Evolutionary conservation across 2,113 vertebrate genomes (phyloP).

Genomic region (Rhabdornis inornatus): DNA sequence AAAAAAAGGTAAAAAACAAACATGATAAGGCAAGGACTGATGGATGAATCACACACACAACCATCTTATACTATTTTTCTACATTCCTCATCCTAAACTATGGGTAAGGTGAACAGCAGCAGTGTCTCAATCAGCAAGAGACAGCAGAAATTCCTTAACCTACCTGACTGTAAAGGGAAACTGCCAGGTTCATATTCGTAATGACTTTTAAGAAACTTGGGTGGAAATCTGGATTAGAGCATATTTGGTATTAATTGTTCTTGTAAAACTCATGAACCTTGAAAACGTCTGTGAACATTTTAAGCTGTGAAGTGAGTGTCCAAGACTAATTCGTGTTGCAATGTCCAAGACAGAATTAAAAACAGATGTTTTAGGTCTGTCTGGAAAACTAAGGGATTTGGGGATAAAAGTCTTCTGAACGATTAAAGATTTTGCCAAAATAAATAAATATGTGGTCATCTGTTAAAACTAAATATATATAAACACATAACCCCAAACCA

Average conservation of each 20-base stretch:
- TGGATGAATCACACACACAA: background rate
- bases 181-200: background rate
- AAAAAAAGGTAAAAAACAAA: background rate
- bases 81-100: background rate
- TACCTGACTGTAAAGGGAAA: background rate
- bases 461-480: background rate
- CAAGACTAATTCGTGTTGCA: background rate
- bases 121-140: background rate
- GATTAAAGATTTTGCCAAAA: background rate
- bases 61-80: background rate
- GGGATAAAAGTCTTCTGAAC: background rate
- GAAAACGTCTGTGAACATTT: background rate
- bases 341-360: background rate
- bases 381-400: background rate
- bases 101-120: background rate
- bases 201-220: background rate
- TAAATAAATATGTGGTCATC: background rate
- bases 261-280: slow-evolving; percentile 2
- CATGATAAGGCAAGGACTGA: background rate
- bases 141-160: background rate
- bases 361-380: slow-evolving; percentile 14
- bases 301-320: background rate
- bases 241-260: background rate
- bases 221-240: background rate
- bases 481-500: background rate